Percentiles rank a stretch among this genome's conserved stretches.
phyloP scores from a whole-genome alignment of 2,888 invertebrate species.

The Epistrophe eligans region DNA sequence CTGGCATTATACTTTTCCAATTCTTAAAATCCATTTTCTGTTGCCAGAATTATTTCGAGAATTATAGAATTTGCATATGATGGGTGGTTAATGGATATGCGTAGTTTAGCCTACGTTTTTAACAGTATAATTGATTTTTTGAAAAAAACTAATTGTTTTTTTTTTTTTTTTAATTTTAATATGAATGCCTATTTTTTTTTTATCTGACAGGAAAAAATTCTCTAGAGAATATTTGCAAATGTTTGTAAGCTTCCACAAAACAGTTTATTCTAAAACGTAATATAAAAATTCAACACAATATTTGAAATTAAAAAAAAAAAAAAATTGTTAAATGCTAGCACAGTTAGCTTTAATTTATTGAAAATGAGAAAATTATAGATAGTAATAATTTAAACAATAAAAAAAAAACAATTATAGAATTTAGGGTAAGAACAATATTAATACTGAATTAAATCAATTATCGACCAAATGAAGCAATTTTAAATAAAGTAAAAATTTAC shows the following conservation, averaged over 20 bases:
- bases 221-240: background rate
- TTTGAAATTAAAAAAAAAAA: background rate
- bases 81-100: too few relatives aligned
- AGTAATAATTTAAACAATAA: background rate
- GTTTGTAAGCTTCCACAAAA: constrained; percentile 16
- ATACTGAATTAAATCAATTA: constrained; percentile 41
- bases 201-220: too few relatives aligned
- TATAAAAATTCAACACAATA: background rate
- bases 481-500: constrained; percentile 22
- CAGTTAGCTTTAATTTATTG: constrained; percentile 3
- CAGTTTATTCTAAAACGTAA: background rate
- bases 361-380: constrained; percentile 22
- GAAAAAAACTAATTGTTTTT: too few relatives aligned
- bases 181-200: too few relatives aligned
- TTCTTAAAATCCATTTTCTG: too few relatives aligned
- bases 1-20: too few relatives aligned
- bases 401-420: constrained; percentile 17
- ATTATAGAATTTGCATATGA: too few relatives aligned
- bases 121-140: too few relatives aligned
- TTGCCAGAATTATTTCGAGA: too few relatives aligned
- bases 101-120: too few relatives aligned
- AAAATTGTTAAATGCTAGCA: constrained; percentile 12
- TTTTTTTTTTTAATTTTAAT: too few relatives aligned
- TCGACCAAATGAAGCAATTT: constrained; percentile 56
- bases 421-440: constrained; percentile 6